Base-by-base conservation (phyloP, 1,140 invertebrate genomes). In the Sitodiplosis mosellana region DNA sequence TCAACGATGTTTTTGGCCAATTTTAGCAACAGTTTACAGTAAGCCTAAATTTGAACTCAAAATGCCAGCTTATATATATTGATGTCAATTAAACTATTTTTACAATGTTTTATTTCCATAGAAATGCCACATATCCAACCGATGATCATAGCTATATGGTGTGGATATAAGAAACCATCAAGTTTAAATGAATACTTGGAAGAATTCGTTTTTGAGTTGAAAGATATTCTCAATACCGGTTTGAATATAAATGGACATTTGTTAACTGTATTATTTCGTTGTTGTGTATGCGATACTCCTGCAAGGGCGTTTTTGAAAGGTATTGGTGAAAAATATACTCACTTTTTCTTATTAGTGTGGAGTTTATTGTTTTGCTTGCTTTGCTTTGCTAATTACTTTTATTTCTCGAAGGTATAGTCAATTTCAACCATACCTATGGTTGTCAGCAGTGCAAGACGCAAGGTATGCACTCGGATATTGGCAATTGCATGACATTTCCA, bases 301-400 rank as follows among this genome's bases (percentile, higher is more conserved):
- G 53, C 52, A 7, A 43, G 51, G 19, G 46, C 48, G 49, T 56
- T 52, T 40, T 56, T 56, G 19, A 57, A 54, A 38, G 43, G 37
- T 18, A n/a, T n/a, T n/a, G n/a, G n/a, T n/a, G n/a, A n/a, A n/a
- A n/a, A n/a, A n/a, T n/a, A n/a, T n/a, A n/a, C n/a, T n/a, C n/a
- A n/a, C n/a, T n/a, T n/a, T n/a, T n/a, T 49, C 54, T 38, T 15
- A 56, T 38, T n/a, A n/a, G n/a, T n/a, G n/a, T n/a, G n/a, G n/a
- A n/a, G n/a, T n/a, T n/a, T n/a, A n/a, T n/a, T n/a, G n/a, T n/a
- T 50, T 51, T 5, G 54, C 52, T 42, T 11, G 33, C 0, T 55
- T 55, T 50, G n/a, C n/a, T n/a, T n/a, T n/a, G n/a, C n/a, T n/a
- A n/a, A n/a, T n/a, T n/a, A n/a, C n/a, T n/a, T n/a, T n/a, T n/a